Percentiles rank a stretch among this genome's conserved stretches.
phyloP scores from a whole-genome alignment of 2,113 vertebrate genomes.

The Progne subis region DNA sequence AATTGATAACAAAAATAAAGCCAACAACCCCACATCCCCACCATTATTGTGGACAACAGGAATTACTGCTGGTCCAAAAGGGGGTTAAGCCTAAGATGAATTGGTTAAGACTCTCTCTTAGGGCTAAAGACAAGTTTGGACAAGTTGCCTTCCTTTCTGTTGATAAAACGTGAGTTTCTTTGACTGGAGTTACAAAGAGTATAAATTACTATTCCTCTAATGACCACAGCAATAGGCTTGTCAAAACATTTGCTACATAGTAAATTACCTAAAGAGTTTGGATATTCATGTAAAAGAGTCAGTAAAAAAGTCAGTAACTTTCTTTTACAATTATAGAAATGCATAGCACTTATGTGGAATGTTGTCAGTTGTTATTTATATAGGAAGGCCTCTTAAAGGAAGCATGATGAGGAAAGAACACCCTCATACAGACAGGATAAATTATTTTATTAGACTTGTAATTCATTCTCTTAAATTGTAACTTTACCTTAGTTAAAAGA shows the following conservation, averaged over 20 bases:
- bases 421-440: not conserved
- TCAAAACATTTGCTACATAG: not conserved
- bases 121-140: not conserved
- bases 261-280: not conserved
- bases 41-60: not conserved
- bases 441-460: not conserved
- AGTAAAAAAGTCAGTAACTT: not conserved
- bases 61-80: not conserved
- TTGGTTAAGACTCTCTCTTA: not conserved
- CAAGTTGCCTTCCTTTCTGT: not conserved
- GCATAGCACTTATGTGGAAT: not conserved
- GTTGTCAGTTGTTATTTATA: not conserved
- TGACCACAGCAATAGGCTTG: not conserved
- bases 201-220: not conserved
- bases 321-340: not conserved
- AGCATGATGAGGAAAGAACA: not conserved
- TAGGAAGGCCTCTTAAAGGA: not conserved
- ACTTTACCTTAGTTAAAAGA: not conserved
- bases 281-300: not conserved
- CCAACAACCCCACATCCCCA: fast-evolving
- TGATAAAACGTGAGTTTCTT: not conserved
- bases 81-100: not conserved
- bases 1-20: not conserved
- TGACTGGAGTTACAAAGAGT: not conserved
- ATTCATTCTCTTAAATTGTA: not conserved